A percentile compares a stretch with the other conserved stretches of the same genome.
These are phyloP conservation scores for Saccopteryx bilineata DNA, from an alignment of 2,113 vertebrate genomes.

Conservation along the genomic window DNA sequence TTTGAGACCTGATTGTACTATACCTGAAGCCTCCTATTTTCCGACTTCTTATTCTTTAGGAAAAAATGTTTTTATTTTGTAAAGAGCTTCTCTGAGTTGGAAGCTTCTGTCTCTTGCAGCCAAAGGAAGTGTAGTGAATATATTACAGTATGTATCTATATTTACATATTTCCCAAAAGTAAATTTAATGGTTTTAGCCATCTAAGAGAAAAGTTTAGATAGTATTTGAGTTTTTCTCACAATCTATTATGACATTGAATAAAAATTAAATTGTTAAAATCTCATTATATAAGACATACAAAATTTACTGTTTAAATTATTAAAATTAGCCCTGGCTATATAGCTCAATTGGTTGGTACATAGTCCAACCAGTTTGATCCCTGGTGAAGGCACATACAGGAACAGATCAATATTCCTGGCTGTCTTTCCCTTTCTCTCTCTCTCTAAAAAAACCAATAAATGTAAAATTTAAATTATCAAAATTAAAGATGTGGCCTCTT, in stretches of 20 bases:
- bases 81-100: neutral
- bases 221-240: constrained; percentile 45
- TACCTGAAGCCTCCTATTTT: neutral
- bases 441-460: too few species aligned
- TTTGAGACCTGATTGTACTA: neutral
- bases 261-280: constrained; percentile 44
- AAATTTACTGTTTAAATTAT: neutral
- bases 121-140: constrained; percentile 20
- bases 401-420: too few species aligned
- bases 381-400: too few species aligned
- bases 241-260: neutral
- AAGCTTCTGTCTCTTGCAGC: neutral
- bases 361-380: too few species aligned
- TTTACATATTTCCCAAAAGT: neutral
- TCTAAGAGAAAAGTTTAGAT: neutral
- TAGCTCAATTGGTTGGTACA: too few species aligned
- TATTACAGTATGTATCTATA: neutral
- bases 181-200: constrained; percentile 21
- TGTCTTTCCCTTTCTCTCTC: too few species aligned
- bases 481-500: neutral
- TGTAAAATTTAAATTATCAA: neutral
- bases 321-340: neutral
- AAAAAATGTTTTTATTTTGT: constrained; percentile 5
- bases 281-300: neutral
- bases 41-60: neutral